A percentile compares a stretch with the other conserved stretches of the same genome.
These are phyloP conservation scores for Caradrina kadenii DNA, from an alignment of 2,888 invertebrate genomes.

Conservation along the genomic window DNA sequence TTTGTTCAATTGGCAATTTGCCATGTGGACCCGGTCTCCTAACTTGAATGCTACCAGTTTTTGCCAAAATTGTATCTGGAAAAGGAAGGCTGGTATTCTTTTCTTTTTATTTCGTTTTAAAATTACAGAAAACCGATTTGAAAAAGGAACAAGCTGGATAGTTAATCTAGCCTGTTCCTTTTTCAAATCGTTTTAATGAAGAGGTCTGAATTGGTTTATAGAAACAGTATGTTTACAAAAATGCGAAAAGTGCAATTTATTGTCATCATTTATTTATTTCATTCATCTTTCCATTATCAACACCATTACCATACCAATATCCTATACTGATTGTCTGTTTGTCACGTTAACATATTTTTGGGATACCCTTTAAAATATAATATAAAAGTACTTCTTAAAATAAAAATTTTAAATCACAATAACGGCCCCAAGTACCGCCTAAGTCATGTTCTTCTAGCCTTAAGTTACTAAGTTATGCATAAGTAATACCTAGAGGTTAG, in stretches of 20 bases:
- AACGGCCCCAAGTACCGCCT: background rate
- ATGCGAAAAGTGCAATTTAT: no score
- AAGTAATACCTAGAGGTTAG: conserved; percentile 7
- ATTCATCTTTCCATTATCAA: no score
- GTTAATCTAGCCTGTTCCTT: no score
- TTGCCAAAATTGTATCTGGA: conserved; percentile 34
- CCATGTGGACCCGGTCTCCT: conserved; percentile 39
- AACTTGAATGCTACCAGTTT: conserved; percentile 32
- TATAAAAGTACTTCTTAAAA: no score
- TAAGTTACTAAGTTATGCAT: conserved; percentile 10
- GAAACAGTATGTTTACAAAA: no score
- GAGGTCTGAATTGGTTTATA: background rate
- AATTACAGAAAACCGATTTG: background rate
- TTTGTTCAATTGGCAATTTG: conserved; percentile 40
- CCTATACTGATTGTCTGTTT: no score
- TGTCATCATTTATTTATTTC: no score
- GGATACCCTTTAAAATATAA: background rate
- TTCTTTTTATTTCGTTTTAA: conserved; percentile 1
- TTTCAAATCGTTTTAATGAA: background rate
- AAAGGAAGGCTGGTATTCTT: conserved; percentile 12
- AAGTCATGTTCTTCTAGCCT: background rate
- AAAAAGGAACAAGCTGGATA: background rate
- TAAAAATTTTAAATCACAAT: background rate
- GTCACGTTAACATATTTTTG: background rate
- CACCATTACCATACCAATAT: no score